phyloP scores from a whole-genome alignment of 2,113 vertebrate species.

The Microcebus jonahi region DNA sequence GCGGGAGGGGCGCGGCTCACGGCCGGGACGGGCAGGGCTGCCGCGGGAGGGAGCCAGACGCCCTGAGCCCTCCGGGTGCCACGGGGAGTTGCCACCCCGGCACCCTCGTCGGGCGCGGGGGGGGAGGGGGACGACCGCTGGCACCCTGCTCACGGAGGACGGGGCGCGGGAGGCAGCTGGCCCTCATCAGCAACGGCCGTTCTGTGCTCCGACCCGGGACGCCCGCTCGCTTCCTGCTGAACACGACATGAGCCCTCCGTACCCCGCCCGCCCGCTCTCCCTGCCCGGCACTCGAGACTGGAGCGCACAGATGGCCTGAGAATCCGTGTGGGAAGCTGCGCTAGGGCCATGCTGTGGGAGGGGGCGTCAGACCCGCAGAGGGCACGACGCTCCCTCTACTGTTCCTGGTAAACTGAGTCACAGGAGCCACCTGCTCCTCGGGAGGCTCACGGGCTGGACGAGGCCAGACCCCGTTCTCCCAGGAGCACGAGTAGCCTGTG shows the following conservation, averaged over 20 bases:
- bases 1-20: rapidly evolving
- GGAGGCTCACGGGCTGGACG: background rate
- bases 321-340: background rate
- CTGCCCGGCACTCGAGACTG: background rate
- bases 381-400: rapidly evolving
- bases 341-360: background rate
- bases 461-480: rapidly evolving
- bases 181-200: background rate
- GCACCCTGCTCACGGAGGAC: background rate
- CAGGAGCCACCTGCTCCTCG: background rate
- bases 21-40: background rate
- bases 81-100: background rate
- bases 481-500: rapidly evolving
- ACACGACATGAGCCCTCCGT: background rate
- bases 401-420: rapidly evolving
- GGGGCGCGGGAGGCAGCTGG: background rate
- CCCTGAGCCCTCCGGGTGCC: rapidly evolving
- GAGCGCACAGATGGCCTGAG: background rate
- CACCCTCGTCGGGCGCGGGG: no score
- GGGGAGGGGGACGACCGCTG: background rate
- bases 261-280: no score
- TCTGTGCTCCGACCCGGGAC: background rate
- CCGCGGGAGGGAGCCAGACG: background rate
- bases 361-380: background rate
- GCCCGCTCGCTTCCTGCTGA: background rate